Evolutionary conservation across 2,888 invertebrate genomes (phyloP), one percentile per base, ranked within the genome.

Genomic region (Cheilosia grossa): DNA sequence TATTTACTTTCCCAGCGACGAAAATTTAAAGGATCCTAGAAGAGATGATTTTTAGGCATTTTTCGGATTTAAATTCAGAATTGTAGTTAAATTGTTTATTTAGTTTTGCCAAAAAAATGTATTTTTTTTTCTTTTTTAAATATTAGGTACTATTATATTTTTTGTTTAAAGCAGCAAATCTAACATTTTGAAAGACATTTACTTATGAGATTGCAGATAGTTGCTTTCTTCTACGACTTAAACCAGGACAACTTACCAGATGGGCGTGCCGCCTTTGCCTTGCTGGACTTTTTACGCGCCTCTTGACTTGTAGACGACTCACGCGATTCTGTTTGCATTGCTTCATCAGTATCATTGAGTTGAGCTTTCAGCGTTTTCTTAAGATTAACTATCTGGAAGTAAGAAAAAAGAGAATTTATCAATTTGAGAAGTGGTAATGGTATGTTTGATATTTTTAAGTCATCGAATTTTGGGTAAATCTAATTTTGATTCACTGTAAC

Each of bases 291-390:
- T 87, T 92, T 91, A 77, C 92, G 91, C 19, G 89, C 86, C 73
- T 92, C 92, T 78, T 88, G 88, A 53, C 88, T 89, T 40, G 88
- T 87, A 13, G 87, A 87, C 64, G 94, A 93, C 88, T 95, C 95
- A 58, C 95, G 93, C 83, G 94, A 94, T 70, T 96, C 97, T 5
- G 95, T 95, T 21, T 96, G 94, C 91, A 97, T 96, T 17, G 95
- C 95, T 89, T 98, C 98, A 88, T 98, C 97, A n/a, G 94, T 95
- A 88, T 97, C 97, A 88, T 95, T 94, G 10, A 94, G 92, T 89
- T 97, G 97, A 27, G 95, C 95, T 91, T 97, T 97, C 44, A 98
- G 92, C 1, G 96, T 96, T 92, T 98, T 98, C 93, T 97, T 98
- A 88, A 98, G 96, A 91, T 95, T 96, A 13, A 94, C 90, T 88